Evolutionary conservation across 2,113 vertebrate species (phyloP), one percentile per base, ranked within the genome.

Genomic region (Clarias gariepinus): DNA sequence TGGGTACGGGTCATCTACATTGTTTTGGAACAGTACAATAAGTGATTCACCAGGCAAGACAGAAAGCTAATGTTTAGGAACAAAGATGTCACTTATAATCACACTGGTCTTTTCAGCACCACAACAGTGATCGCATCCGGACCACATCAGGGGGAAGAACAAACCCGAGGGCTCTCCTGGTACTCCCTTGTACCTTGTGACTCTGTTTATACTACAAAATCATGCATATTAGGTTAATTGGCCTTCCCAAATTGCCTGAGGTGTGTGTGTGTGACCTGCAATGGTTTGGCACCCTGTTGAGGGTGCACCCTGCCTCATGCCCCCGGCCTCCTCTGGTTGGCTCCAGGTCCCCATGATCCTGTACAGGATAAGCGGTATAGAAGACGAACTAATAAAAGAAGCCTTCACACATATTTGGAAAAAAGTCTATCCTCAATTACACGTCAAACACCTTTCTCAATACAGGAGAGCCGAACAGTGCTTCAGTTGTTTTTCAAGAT

Each of bases 1-100:
- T 80, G 52, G 58, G 76, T 86, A 61, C 25, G 13, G 78, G 83
- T 89, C 71, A 77, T 52, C 63, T 55, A 76, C 71, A 88, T 69
- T 82, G 79, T 69, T 30, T n/a, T 64, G n/a, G 84, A 81, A 41
- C 63, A 64, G 33, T 69, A 88, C 87, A 90, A 88, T 85, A 33
- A 57, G 23, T 10, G 47, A 88, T 82, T 90, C 85, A 88, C 64
- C 36, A 63, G 55, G 64, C 30, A 28, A 84, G 64, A 90, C 84
- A 90, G 86, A 77, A 83, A 83, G 86, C 57, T 57, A 86, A 63
- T 77, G 87, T 86, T 90, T 33, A 66, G 52, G 74, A 88, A 88
- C 89, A 88, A 90, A 88, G 87, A 81, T 66, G 36, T 69, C 53
- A 66, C 64, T 78, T 69, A 71, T 71, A 47, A 60, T 77, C 47